phyloP scores from a whole-genome alignment of 2,113 vertebrate genomes.

The Fregetta grallaria region DNA sequence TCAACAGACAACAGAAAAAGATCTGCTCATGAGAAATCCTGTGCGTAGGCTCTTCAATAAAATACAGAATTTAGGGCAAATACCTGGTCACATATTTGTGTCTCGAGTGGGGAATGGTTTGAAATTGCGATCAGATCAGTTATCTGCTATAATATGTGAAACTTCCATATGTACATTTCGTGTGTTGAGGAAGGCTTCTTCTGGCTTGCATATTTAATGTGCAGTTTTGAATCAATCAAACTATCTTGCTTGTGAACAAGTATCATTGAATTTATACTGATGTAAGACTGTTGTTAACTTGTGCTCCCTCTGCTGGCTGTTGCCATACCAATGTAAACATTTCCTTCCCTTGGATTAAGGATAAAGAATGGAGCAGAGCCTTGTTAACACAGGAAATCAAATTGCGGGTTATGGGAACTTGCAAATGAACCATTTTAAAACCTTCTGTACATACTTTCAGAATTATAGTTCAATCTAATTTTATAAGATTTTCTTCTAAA shows the following conservation, averaged over 20 bases:
- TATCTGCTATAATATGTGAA: neutral
- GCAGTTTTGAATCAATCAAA: neutral
- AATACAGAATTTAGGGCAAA: neutral
- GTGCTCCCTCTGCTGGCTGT: constrained; percentile 55
- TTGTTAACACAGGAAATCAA: neutral
- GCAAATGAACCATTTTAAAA: neutral
- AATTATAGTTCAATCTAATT: neutral
- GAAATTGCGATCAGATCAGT: neutral
- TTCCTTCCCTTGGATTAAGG: neutral
- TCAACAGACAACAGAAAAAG: neutral
- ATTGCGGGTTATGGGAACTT: neutral
- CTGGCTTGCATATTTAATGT: neutral
- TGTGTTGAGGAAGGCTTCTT: neutral
- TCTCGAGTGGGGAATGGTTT: neutral
- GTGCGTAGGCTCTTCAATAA: neutral
- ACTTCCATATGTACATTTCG: neutral
- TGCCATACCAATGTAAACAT: neutral
- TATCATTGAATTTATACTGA: neutral
- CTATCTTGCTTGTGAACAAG: neutral
- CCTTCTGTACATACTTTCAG: neutral
- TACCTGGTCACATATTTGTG: neutral
- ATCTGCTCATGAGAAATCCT: neutral
- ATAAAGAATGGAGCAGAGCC: neutral
- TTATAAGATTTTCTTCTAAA: neutral
- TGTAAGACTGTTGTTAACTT: neutral